These are phyloP conservation scores for Apostichopus parvimensis DNA, from an alignment of 35 echinoderm and acorn worm species.

Conservation along the genomic window DNA sequence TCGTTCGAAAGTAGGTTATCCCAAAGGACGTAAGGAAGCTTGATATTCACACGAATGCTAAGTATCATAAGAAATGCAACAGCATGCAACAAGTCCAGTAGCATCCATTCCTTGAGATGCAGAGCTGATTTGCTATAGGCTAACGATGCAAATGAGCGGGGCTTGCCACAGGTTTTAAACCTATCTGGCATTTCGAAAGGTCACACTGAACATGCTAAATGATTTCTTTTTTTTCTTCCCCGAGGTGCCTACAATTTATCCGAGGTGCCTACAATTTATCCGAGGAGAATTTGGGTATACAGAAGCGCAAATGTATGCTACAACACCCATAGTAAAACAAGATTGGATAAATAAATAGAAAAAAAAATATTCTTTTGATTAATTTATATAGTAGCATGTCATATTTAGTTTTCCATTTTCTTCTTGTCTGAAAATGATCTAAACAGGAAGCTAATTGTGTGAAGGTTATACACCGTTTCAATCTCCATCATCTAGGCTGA, in stretches of 20 bases:
- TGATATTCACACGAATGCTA: not conserved
- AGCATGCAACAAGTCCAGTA: not conserved
- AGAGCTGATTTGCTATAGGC: not conserved
- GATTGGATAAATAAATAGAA: no score
- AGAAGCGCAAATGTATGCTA: no score
- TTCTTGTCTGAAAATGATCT: no score
- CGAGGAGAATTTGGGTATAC: no score
- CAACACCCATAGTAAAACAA: no score
- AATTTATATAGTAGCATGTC: no score
- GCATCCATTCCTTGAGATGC: not conserved
- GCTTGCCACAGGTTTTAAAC: not conserved
- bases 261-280: not conserved
- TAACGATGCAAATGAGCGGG: not conserved
- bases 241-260: not conserved
- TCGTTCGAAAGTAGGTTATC: not conserved
- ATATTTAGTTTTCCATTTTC: no score
- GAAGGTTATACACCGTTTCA: no score
- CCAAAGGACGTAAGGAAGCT: not conserved
- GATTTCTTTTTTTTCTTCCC: not conserved
- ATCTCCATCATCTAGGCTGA: no score
- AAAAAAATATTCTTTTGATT: no score
- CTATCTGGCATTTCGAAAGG: conserved; percentile 11
- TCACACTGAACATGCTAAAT: not conserved
- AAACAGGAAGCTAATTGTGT: no score
- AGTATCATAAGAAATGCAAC: not conserved